A percentile compares a stretch with the other conserved stretches of the same genome.
Conservation (phyloP, 1,140 invertebrate species). For the Phortica variegata region DNA sequence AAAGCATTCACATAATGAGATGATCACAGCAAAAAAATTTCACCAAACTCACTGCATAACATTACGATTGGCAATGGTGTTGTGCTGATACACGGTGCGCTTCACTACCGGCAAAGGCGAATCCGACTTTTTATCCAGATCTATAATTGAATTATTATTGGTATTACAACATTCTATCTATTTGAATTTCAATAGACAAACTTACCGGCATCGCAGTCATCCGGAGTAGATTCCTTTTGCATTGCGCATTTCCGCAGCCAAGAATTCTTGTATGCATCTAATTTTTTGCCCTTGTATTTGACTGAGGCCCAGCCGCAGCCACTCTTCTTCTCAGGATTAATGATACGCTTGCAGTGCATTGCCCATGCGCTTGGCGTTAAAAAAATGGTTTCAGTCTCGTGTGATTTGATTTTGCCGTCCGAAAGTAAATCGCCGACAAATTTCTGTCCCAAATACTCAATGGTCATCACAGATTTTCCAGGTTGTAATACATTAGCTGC, state of each 20-base stretch:
- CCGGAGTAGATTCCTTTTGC: conserved; percentile 59
- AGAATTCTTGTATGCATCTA: conserved; percentile 83
- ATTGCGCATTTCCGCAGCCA: conserved; percentile 71
- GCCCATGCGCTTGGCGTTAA: conserved; percentile 91
- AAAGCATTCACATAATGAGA: neutral
- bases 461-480: conserved; percentile 77
- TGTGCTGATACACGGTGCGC: conserved; percentile 68
- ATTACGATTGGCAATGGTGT: conserved; percentile 68
- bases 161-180: neutral
- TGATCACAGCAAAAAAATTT: neutral
- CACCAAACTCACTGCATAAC: conserved; percentile 65
- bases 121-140: conserved; percentile 61
- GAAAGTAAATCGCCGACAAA: conserved; percentile 83
- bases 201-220: conserved; percentile 49
- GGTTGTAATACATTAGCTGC: conserved; percentile 79
- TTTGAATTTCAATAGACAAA: neutral
- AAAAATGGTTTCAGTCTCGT: conserved; percentile 84
- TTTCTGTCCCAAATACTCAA: conserved; percentile 88
- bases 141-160: conserved; percentile 16
- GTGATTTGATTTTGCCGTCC: conserved; percentile 86
- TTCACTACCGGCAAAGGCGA: conserved; percentile 61
- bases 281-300: conserved; percentile 79
- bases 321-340: conserved; percentile 88
- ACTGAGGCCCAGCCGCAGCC: conserved; percentile 89
- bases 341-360: conserved; percentile 85